Conservation (phyloP, 2,113 vertebrate genomes). For the Salvelinus namaycush region DNA sequence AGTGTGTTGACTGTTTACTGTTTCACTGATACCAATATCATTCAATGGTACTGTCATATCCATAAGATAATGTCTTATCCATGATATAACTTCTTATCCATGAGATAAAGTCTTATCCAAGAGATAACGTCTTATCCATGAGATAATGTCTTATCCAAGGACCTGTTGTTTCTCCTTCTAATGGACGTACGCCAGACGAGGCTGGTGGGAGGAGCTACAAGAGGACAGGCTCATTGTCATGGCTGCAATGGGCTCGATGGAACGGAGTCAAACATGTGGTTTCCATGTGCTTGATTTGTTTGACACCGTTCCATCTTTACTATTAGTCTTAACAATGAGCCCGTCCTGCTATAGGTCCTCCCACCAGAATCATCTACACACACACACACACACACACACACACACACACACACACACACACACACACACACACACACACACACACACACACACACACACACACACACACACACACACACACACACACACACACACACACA, state of each 20-base stretch:
- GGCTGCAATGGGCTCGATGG: no score
- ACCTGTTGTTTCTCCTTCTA: neutral
- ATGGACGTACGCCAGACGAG: neutral
- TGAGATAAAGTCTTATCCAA: neutral
- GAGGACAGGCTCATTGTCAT: no score
- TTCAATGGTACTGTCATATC: neutral
- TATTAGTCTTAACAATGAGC: no score
- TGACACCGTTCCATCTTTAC: no score
- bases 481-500: no score
- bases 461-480: constrained; percentile 9
- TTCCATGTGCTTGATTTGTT: no score
- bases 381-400: neutral
- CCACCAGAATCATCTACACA: no score
- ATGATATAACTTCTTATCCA: no score
- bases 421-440: neutral
- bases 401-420: neutral
- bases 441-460: constrained; percentile 2
- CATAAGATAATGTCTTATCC: neutral
- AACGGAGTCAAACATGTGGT: no score
- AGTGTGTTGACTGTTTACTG: neutral
- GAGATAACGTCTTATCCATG: neutral
- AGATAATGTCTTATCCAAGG: neutral
- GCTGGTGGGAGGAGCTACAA: no score
- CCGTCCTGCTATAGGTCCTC: no score
- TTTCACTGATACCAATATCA: neutral